Evolutionary conservation across 2,113 vertebrate species (phyloP), one percentile per base, ranked within the genome.

Genomic region (Callipepla squamata): DNA sequence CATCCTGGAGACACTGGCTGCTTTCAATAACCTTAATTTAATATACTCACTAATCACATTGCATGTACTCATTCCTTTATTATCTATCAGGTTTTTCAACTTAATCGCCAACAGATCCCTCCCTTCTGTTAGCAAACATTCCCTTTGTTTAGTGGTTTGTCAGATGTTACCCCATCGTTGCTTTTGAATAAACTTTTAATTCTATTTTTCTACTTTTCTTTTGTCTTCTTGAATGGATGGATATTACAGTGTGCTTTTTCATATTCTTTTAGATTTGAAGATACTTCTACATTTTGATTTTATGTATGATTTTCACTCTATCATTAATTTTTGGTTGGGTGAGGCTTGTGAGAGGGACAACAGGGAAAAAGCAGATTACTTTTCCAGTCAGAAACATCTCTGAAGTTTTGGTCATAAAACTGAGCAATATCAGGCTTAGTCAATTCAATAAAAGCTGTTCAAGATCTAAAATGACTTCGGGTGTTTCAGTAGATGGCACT

Each of bases 41-140:
- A 81, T 87, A 34, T 83, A 80, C 88, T 87, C 32, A 89, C 59
- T 79, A 70, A 92, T 95, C 74, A 80, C 32, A 88, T 80, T 77
- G 74, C 7, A 28, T 26, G 58, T 57, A 42, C 10, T 86, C 36
- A 80, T 85, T 67, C 26, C 6, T 82, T 87, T 85, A 34, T 82
- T 86, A 57, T 85, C 70, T 68, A 28, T 72, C 65, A 92, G 55
- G 74, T 19, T 8, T 76, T 79, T 20, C 34, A 50, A 80, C 45
- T 61, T 28, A 77, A 2, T 67, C 73, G 81, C 21, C 17, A 78
- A 19, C 59, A 73, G 26, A 85, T 50, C 25, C 7, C 22, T 88
- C 72, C 61, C 45, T 81, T 73, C 38, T 63, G 21, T 28, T 67
- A 77, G 86, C 82, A 63, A 76, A 79, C 7, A 61, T 85, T 85